Evolutionary conservation across 1,140 invertebrate species (phyloP).

Genomic region (Dinothrombium tinctorium): DNA sequence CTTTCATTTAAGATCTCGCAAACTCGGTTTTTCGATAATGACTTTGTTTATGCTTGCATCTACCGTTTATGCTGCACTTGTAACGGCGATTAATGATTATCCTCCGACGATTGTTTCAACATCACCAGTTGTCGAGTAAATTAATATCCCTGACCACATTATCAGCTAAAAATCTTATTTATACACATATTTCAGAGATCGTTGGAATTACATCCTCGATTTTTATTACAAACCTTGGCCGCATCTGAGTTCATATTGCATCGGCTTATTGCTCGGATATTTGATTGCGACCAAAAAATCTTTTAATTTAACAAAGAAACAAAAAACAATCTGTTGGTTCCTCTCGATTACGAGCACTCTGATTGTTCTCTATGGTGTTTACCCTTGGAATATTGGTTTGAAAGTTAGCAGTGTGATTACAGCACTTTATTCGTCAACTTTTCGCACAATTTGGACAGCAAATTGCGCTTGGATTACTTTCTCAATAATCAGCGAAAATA

Average conservation of each 20-base stretch:
- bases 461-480: no score
- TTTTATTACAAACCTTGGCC: slow-evolving; percentile 9
- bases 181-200: neutral
- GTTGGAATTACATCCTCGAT: slow-evolving; percentile 3
- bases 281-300: neutral
- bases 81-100: slow-evolving; percentile 1
- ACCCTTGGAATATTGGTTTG: slow-evolving; percentile 2
- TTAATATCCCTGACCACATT: neutral
- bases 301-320: neutral
- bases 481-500: no score
- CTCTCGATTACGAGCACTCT: neutral
- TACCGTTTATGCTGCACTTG: neutral
- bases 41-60: neutral
- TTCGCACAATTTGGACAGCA: neutral
- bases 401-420: neutral
- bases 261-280: slow-evolving; percentile 3
- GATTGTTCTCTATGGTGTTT: neutral
- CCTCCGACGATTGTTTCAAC: slow-evolving; percentile 7
- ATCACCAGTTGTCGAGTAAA: slow-evolving; percentile 1
- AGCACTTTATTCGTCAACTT: slow-evolving; percentile 1
- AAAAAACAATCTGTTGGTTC: neutral
- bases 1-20: neutral
- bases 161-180: neutral
- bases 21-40: neutral
- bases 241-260: slow-evolving; percentile 1